Base-by-base conservation (phyloP, 2,113 vertebrate genomes). In the Passer domesticus region DNA sequence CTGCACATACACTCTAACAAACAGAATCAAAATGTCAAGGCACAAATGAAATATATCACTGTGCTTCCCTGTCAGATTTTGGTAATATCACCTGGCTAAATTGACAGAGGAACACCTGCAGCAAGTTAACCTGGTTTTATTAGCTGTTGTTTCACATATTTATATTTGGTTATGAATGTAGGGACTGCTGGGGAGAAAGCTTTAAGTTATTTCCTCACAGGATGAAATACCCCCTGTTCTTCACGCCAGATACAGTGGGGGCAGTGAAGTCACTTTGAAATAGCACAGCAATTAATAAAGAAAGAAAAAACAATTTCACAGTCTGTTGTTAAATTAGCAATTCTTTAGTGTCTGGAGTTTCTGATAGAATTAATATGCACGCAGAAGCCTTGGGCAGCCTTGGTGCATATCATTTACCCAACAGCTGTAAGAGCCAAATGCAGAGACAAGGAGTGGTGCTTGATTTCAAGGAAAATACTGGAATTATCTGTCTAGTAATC, bases 231-330 rank as follows among this genome's bases (percentile, higher is more conserved):
- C 55, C 66, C 35, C 46, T 6, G 7, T 86, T 93, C 55, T 82
- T 83, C 74, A 27, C 2, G 8, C 50, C 5, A 2, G 35, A 87
- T 86, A 81, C 25, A 59, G 50, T 58, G 0, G 1, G 69, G 90
- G 72, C 93, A 93, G 50, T n/a, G 64, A 83, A 96, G 87, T 87
- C 17, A 15, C 78, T 91, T 94, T 90, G 78, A 78, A 89, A 94
- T 41, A 91, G 59, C 80, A 59, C 47, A 83, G 85, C 58, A 94
- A 96, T 94, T 96, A 95, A 95, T 95, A 95, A 83, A 90, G 78
- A 84, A 92, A 92, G 75, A 74, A 95, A 95, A 97, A 94, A 94
- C 87, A 92, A 95, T 96, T 96, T 94, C 90, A 94, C 83, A 94
- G 91, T 75, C 88, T 52, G 60, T 92, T 92, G 90, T 96, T 96